A percentile compares a stretch with the other conserved stretches of the same genome.
phyloP scores from a whole-genome alignment of 2,888 invertebrate genomes.

The Antitype chi region DNA sequence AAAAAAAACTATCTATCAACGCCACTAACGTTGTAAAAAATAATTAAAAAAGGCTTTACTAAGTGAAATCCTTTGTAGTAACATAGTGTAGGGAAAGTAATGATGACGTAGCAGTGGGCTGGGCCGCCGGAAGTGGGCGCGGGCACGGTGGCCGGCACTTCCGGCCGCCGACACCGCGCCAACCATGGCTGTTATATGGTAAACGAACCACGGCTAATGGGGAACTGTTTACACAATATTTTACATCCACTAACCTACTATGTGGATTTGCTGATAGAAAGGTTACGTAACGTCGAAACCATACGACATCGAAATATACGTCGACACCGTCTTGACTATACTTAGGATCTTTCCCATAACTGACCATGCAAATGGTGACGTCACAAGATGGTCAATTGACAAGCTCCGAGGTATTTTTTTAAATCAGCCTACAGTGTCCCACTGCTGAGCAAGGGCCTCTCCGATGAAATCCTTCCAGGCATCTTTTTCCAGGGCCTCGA shows the following conservation, averaged over 20 bases:
- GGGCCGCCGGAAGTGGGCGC: slow-evolving; percentile 69
- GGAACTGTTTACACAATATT: slow-evolving; percentile 23
- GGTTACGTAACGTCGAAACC: background rate
- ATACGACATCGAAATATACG: too few relatives aligned
- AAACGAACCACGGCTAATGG: slow-evolving; percentile 42
- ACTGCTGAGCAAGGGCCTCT: too few relatives aligned
- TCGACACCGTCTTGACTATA: background rate
- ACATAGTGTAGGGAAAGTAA: slow-evolving; percentile 31
- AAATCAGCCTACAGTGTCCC: too few relatives aligned
- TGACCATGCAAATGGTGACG: background rate
- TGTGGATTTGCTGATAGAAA: background rate
- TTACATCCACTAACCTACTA: background rate
- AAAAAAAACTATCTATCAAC: slow-evolving; percentile 12
- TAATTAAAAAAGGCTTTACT: slow-evolving; percentile 34
- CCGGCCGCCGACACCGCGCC: slow-evolving; percentile 48
- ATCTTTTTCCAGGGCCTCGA: too few relatives aligned
- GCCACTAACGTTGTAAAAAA: slow-evolving; percentile 6
- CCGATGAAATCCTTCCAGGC: too few relatives aligned
- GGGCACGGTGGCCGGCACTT: slow-evolving; percentile 64
- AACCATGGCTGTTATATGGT: slow-evolving; percentile 14
- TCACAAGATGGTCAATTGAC: background rate
- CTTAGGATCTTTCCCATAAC: background rate
- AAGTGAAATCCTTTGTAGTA: slow-evolving; percentile 17
- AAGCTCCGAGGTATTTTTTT: background rate
- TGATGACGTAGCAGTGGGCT: slow-evolving; percentile 56